These are phyloP conservation scores for Copsychus sechellarum DNA, from an alignment of 2,113 vertebrate species.

Conservation along the genomic window DNA sequence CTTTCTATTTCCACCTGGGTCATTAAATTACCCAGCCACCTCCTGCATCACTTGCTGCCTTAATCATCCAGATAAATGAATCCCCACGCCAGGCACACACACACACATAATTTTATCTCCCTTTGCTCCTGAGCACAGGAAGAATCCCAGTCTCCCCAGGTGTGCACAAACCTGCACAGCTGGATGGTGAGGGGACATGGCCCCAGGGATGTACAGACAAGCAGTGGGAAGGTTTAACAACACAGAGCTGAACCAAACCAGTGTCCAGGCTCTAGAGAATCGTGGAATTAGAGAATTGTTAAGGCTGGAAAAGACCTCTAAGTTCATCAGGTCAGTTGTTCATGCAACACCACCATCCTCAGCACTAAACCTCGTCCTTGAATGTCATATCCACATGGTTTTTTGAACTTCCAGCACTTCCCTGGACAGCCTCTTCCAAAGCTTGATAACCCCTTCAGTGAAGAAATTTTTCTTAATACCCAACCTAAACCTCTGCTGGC, in stretches of 20 bases:
- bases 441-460: background rate
- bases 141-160: background rate
- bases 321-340: background rate
- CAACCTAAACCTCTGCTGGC: background rate
- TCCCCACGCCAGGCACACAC: background rate
- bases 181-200: background rate
- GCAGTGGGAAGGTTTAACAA: background rate
- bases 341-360: background rate
- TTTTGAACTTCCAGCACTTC: background rate
- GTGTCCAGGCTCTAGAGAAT: background rate
- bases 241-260: accelerated
- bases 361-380: background rate
- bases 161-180: background rate
- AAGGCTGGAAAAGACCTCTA: background rate
- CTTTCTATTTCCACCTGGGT: background rate
- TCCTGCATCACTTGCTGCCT: background rate
- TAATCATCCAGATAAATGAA: background rate
- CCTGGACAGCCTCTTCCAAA: background rate
- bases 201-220: accelerated
- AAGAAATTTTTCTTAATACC: background rate
- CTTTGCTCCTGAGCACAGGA: background rate
- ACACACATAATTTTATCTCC: background rate
- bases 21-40: background rate
- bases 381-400: accelerated
- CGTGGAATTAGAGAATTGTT: background rate